Base-by-base conservation (phyloP, 1,140 invertebrate species). In the Drosophila navojoa region DNA sequence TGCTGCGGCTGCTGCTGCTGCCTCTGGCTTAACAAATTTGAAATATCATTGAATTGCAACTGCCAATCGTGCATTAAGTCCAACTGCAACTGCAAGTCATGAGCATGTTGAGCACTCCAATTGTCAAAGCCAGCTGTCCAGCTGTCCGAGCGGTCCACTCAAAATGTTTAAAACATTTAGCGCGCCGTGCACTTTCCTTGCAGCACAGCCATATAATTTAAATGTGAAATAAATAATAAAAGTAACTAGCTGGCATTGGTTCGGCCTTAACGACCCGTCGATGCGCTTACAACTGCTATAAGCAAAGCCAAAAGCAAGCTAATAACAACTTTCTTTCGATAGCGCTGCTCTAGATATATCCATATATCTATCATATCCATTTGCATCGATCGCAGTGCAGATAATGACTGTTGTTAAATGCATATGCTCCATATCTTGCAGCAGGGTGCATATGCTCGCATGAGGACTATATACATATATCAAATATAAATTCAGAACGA, bases 41-140 rank as follows among this genome's bases (percentile, higher is more conserved):
- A 87, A 87, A 87, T 84, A 77, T 80, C 85, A 89, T 90, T 89
- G 84, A 89, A 89, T 77, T 89, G 85, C 77, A 89, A 89, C 85
- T 89, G 85, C 80, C 85, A 89, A 89, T 89, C 84, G 84, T 89
- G 84, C 84, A 90, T 84, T 85, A 89, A 87, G 79, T 76, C 69
- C 50, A 27, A 16, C 29, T 32, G 19, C 19, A 22, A 22, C 27
- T 29, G 40, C 61, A 52, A 63, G 35, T 73, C 45, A 52, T 25
- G 38, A 47, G 32, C n/a, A 35, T 38, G 29, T 3, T 3, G 42
- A 15, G 42, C 42, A 63, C 38, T 44, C 75, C 54, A 27, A 47
- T 25, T 64, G 55, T 40, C 71, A 53, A 52, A 57, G 27, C 42
- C 45, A 57, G 27, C 42, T 52, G 27, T 16, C 44, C 15, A 29